Conservation (phyloP, 30 jellyfish, hydroid and myxozoan genomes). For the Aurelia aurita region DNA sequence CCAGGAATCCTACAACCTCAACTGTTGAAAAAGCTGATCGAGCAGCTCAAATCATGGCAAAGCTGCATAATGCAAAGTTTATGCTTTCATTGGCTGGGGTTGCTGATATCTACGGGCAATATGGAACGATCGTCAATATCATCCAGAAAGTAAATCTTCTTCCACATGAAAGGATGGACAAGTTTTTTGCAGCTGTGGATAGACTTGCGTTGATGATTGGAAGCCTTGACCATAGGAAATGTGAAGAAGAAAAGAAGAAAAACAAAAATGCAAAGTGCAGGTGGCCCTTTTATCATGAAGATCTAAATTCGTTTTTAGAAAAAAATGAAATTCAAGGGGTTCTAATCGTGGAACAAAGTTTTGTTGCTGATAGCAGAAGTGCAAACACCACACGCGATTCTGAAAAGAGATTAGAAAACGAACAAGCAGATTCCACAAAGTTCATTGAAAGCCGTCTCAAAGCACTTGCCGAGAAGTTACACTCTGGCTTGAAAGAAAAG, state of each 20-base stretch:
- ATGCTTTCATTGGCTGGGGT: slow-evolving; percentile 10
- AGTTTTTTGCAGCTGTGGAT: not conserved
- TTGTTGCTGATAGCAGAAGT: no score
- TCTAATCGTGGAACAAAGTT: not conserved
- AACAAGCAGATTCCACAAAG: no score
- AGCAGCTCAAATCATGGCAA: no score
- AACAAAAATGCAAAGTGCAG: not conserved
- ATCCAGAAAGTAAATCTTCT: slow-evolving; percentile 8
- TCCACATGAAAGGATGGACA: slow-evolving; percentile 18
- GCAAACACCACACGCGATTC: no score
- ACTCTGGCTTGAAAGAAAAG: no score
- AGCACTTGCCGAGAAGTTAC: no score
- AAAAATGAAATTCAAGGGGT: slow-evolving; percentile 3
- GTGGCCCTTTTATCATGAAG: not conserved
- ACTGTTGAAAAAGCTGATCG: no score
- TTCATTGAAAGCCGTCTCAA: no score
- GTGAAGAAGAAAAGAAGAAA: not conserved
- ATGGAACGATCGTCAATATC: not conserved
- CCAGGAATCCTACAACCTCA: no score
- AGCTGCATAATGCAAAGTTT: not conserved
- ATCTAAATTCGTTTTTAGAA: not conserved
- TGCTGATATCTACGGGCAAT: slow-evolving; percentile 9
- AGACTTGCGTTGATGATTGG: not conserved
- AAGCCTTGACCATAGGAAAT: not conserved
- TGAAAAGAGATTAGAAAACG: no score